Evolutionary conservation across 2,888 invertebrate genomes (phyloP), one percentile per base, ranked within the genome.

Genomic region (Epinotia brunnichana): DNA sequence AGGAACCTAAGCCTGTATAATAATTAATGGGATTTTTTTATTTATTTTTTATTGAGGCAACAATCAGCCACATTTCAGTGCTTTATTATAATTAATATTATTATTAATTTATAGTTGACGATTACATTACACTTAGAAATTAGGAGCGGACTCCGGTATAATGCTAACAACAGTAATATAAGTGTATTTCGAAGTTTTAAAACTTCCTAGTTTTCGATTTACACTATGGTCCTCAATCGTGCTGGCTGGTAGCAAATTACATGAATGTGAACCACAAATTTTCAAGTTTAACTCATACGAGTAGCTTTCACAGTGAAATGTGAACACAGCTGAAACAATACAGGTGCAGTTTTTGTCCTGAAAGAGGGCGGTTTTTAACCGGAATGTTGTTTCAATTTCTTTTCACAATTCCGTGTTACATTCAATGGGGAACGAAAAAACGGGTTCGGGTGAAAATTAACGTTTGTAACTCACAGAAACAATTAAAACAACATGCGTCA

Each of bases 301-400:
- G 35, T 17, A 35, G 35, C 59, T 57, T n/a, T 35, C n/a, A 57
- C 29, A 24, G 11, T 13, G 13, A 29, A 17, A 29, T 17, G 29
- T 35, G 35, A 19, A 17, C 51, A 63, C 63, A 53, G 51, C 3
- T 63, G 7, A 35, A 63, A 63, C 63, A 63, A 51, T 63, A 51
- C 10, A 29, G 56, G 19, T 35, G 24, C 15, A 29, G 24, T 35
- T 29, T 53, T 51, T 48, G 24, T 62, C n/a, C 48, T 39, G n/a
- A 29, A 62, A 53, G 48, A 29, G 29, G 19, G 17, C 5, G 29
- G 15, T 48, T n/a, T 63, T 63, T 35, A 59, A 51, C 35, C 17
- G 19, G 29, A 19, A 51, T 17, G 51, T 51, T 63, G 35, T 29
- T 51, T 53, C 35, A 63, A 35, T 63, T 63, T n/a, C 11, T 63